Conservation (phyloP, 2,113 vertebrate genomes). For the Pseudorasbora parva region DNA sequence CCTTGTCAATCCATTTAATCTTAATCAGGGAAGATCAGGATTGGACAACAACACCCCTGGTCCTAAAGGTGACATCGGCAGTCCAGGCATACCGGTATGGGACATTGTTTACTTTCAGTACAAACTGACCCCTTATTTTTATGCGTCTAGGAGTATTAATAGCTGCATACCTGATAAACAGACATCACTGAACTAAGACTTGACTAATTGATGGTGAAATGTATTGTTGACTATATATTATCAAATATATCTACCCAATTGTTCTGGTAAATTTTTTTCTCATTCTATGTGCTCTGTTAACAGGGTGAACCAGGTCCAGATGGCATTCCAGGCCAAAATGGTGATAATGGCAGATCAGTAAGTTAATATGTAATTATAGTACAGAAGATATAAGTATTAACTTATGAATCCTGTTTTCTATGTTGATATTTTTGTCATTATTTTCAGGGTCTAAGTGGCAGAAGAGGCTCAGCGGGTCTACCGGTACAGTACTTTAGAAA, state of each 20-base stretch:
- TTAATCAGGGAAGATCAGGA: slow-evolving; percentile 79
- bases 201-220: not conserved
- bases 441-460: slow-evolving; percentile 67
- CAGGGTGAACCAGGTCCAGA: slow-evolving; percentile 71
- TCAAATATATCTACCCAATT: too few species aligned
- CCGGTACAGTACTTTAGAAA: slow-evolving; percentile 58
- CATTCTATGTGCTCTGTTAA: not conserved
- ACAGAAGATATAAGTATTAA: not conserved
- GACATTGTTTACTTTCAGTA: not conserved
- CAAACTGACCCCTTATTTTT: not conserved
- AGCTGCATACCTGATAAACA: not conserved
- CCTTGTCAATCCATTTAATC: not conserved
- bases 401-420: not conserved
- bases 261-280: too few species aligned
- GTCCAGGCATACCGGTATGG: slow-evolving; percentile 75
- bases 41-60: slow-evolving; percentile 69
- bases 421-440: not conserved
- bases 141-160: not conserved
- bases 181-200: not conserved
- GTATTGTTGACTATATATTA: not conserved
- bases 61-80: slow-evolving; percentile 79
- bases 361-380: slow-evolving; percentile 36
- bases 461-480: slow-evolving; percentile 61
- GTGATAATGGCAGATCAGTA: slow-evolving; percentile 67
- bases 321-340: slow-evolving; percentile 57